These are phyloP conservation scores for Hypothenemus hampei DNA, from an alignment of 1,140 invertebrate species.

Conservation along the genomic window DNA sequence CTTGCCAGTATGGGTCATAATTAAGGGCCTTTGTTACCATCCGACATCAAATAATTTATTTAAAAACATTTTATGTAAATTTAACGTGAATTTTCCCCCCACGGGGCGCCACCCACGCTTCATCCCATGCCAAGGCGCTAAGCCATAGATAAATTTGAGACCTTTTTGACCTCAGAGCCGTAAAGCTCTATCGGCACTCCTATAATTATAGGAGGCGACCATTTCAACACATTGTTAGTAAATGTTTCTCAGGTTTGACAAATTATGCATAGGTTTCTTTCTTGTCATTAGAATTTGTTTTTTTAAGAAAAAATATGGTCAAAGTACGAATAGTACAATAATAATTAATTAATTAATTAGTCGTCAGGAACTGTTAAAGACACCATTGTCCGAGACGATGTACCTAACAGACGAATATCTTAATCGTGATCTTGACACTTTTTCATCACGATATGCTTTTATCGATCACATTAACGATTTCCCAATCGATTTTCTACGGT, in stretches of 20 bases:
- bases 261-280: conserved; percentile 11
- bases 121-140: conserved; percentile 7
- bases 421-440: conserved; percentile 25
- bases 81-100: not conserved
- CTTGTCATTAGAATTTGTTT: not conserved
- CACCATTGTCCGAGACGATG: conserved; percentile 13
- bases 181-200: conserved; percentile 23
- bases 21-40: conserved; percentile 7
- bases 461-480: too few relatives aligned
- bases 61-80: not conserved
- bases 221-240: conserved; percentile 15
- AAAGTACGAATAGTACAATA: too few relatives aligned
- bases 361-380: conserved; percentile 12
- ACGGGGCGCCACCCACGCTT: not conserved
- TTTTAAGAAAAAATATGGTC: not conserved
- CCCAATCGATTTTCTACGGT: too few relatives aligned
- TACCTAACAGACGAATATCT: conserved; percentile 18
- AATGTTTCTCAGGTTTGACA: conserved; percentile 13
- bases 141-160: conserved; percentile 17
- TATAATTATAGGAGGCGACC: conserved; percentile 19
- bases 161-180: conserved; percentile 9
- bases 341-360: conserved; percentile 11
- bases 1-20: conserved; percentile 11
- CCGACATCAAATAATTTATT: not conserved
- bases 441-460: conserved; percentile 19